A percentile compares a stretch with the other conserved stretches of the same genome.
Conservation (phyloP, 2,113 vertebrate species). For the Acinonyx jubatus region DNA sequence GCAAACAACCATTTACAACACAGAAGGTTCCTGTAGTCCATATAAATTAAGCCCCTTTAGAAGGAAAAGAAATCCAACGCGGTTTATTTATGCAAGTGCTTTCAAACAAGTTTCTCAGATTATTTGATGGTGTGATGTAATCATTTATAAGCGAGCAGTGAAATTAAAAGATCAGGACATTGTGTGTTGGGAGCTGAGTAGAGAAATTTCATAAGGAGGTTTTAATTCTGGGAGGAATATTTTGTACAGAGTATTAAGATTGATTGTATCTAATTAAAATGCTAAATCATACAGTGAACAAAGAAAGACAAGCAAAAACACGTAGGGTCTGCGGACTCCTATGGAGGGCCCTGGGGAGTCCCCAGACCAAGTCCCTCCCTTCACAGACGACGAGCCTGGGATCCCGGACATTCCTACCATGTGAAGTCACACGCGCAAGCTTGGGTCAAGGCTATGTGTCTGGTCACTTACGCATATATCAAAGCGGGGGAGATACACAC, state of each 20-base stretch:
- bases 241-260: slow-evolving; percentile 25
- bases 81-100: slow-evolving; percentile 36
- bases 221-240: slow-evolving; percentile 36
- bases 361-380: slow-evolving; percentile 21
- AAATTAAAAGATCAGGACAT: neutral
- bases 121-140: neutral
- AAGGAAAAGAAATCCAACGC: neutral
- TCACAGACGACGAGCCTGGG: slow-evolving; percentile 7
- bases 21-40: neutral
- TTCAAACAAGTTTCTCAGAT: slow-evolving; percentile 43
- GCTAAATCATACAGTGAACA: slow-evolving; percentile 49
- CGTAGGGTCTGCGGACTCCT: neutral
- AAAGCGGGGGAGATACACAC: neutral
- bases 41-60: neutral
- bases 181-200: neutral
- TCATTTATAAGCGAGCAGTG: neutral
- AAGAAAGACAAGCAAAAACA: slow-evolving; percentile 56
- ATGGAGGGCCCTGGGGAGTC: slow-evolving; percentile 39
- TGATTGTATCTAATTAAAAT: slow-evolving; percentile 60
- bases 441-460: slow-evolving; percentile 36
- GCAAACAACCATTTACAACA: neutral
- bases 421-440: slow-evolving; percentile 61
- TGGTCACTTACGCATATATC: neutral
- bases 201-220: slow-evolving; percentile 31
- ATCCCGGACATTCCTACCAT: slow-evolving; percentile 66